Conservation (phyloP, 1,140 invertebrate genomes). For the Temnothorax curvispinosus region DNA sequence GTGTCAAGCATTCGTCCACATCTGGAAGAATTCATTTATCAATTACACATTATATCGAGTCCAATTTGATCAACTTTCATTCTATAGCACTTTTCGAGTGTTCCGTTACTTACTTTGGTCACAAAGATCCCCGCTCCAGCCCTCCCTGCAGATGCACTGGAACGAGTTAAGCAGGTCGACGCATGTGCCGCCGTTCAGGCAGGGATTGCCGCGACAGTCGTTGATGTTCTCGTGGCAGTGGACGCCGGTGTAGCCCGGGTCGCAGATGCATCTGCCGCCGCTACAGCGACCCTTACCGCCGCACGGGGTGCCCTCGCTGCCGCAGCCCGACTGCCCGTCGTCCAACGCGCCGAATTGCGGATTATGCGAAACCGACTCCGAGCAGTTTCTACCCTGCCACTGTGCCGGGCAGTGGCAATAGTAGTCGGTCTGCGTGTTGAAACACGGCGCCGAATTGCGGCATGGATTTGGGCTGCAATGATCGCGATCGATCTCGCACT, state of each 20-base stretch:
- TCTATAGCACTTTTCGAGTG: neutral
- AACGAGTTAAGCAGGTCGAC: conserved; percentile 92
- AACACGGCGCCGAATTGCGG: conserved; percentile 91
- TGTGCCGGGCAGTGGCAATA: conserved; percentile 95
- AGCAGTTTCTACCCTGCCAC: conserved; percentile 96
- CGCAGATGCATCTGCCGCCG: conserved; percentile 90
- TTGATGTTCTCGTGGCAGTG: conserved; percentile 92
- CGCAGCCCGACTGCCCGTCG: conserved; percentile 80
- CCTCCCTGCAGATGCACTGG: conserved; percentile 91
- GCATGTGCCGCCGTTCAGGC: conserved; percentile 91
- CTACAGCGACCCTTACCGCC: conserved; percentile 93
- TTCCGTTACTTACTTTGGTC: conserved; percentile 86
- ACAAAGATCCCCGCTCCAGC: conserved; percentile 89
- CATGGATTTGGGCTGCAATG: conserved; percentile 94
- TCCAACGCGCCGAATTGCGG: conserved; percentile 86
- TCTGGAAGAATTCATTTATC: conserved; percentile 86
- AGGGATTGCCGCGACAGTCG: conserved; percentile 90
- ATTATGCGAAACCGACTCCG: conserved; percentile 88
- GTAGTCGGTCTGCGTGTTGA: conserved; percentile 94
- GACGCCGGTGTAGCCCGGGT: conserved; percentile 91
- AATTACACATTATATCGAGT: neutral
- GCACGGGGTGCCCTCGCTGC: conserved; percentile 87
- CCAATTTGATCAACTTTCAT: neutral
- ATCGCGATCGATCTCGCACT: conserved; percentile 94
- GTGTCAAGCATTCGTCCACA: conserved; percentile 92